Base-by-base conservation (phyloP, 2,113 vertebrate genomes). In the Perca schrenkii region DNA sequence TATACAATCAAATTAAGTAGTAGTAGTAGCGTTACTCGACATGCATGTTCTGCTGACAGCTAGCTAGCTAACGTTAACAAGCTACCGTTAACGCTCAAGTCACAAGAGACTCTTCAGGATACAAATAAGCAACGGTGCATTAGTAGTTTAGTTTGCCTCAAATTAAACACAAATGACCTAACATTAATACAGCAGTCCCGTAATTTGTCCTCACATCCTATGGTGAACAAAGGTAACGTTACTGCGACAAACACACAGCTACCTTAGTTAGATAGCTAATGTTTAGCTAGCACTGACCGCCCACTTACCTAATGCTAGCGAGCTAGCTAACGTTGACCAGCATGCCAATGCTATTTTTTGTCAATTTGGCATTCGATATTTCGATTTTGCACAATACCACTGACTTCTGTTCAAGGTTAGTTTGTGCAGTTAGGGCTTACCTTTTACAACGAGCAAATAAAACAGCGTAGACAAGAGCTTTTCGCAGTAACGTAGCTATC, bases 351-450 rank as follows among this genome's bases (percentile, higher is more conserved):
- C 12, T 8, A 6, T 21, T 11, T 15, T 15, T 4, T 31, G 31
- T 28, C 2, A 1, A 4, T 34, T 25, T 17, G 0, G 4, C 4
- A 12, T 28, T 2, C 17, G 2, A 22, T 0, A 3, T 4, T 21
- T 47, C 15, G 0, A 4, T 19, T 28, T 49, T 0, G 3, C 22
- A 15, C 6, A n/a, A 8, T 0, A 1, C 0, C 22, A 1, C 53
- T 8, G 7, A 56, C 15, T 2, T 6, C 12, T 1, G 3, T 28
- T 0, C 4, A 0, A 0, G 6, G 28, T 21, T 10, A 0, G 3
- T n/a, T 15, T 3, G 13, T 36, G 31, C 31, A n/a, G 17, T 15
- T 2, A 3, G 0, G 0, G 40, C 85, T 78, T 49, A 87, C 90
- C 85, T 82, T 25, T 50, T 2, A 52, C 2, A 31, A 22, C 1